Conservation (phyloP, 2,797 vertebrate species). For the Zalophus californianus region DNA sequence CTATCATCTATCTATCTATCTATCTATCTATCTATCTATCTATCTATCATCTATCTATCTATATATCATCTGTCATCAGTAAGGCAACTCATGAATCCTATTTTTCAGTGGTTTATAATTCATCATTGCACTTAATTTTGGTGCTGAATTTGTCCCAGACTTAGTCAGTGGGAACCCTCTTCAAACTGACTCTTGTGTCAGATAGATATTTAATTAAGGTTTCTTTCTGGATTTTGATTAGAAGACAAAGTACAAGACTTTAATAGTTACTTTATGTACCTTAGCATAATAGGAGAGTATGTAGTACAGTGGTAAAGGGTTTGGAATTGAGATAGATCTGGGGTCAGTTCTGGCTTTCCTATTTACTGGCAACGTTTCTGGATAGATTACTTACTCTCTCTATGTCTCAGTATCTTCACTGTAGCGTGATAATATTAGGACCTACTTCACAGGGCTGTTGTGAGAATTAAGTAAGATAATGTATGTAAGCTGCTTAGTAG, state of each 20-base stretch:
- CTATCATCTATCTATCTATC: not conserved
- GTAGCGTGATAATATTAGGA: not conserved
- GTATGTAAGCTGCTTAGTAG: not conserved
- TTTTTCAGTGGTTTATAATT: not conserved
- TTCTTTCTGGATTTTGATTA: not conserved
- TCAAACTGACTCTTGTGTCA: not conserved
- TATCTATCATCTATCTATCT: no score
- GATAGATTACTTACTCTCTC: not conserved
- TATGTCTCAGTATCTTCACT: not conserved
- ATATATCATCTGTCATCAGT: not conserved
- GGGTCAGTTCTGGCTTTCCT: not conserved
- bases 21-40: not conserved
- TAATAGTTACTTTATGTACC: not conserved
- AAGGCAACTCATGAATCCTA: not conserved
- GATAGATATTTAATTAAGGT: not conserved
- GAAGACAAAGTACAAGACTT: not conserved
- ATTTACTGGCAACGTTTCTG: not conserved
- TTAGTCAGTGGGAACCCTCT: not conserved
- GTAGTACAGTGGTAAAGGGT: not conserved
- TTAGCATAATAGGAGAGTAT: not conserved
- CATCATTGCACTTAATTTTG: not conserved
- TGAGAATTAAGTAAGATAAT: not conserved
- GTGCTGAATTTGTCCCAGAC: conserved; percentile 15
- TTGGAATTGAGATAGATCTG: not conserved
- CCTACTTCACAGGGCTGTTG: not conserved